Base-by-base conservation (phyloP, 2,113 vertebrate species). In the Polypterus senegalus region DNA sequence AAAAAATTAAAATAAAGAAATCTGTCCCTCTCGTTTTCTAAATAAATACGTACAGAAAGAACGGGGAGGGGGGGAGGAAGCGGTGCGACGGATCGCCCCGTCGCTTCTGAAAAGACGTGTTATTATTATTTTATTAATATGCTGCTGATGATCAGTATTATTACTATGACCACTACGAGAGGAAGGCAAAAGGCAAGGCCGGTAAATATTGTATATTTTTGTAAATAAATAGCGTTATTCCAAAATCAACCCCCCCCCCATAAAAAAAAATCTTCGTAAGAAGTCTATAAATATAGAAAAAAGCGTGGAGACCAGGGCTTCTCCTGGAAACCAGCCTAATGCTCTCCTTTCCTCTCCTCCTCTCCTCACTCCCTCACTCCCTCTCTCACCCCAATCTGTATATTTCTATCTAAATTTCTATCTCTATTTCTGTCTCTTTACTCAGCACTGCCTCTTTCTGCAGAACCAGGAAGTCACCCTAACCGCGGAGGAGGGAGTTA, bases 401-500 rank as follows among this genome's bases (percentile, higher is more conserved):
- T 86, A 80, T 86, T 81, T 84, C 86, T 85, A 77, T 86, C 79
- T 84, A 80, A 81, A 87, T 78, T 79, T 83, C 78, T 82, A 77
- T 72, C 80, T 78, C 84, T 85, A 83, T 88, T 84, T 88, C 81
- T 87, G 87, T 86, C 84, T 85, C 74, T 85, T 80, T 73, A 85
- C 89, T 92, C 89, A 89, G 85, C 87, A 91, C 89, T 88, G 89
- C 91, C 89, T 88, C 89, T 87, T 73, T 79, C 91, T 85, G 89
- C 79, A 71, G 85, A 84, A 85, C 83, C 81, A 80, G 86, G 88
- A 89, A 91, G 83, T 85, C 76, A 72, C 79, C 73, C 27, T 2
- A 27, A 27, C 27, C 27, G 27, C 27, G 27, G 27, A 27, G 27
- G 27, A 27, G 27, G 27, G 27, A 27, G 27, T 27, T 27, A 27